Conservation (phyloP, 2,797 vertebrate genomes). For the Margarornis squamiger region DNA sequence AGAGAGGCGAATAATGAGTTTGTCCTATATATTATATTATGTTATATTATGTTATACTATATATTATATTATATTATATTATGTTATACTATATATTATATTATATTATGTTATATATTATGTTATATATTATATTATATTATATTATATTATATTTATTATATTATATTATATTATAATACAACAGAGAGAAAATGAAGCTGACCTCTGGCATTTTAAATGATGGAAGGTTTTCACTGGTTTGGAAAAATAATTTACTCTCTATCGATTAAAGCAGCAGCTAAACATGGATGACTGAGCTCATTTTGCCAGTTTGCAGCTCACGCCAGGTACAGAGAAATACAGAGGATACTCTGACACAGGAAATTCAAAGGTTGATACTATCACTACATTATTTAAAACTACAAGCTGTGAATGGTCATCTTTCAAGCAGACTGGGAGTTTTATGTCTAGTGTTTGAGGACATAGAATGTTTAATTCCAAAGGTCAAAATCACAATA, state of each 20-base stretch:
- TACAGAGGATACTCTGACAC: background rate
- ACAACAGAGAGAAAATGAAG: conserved; percentile 19
- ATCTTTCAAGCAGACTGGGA: background rate
- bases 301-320: conserved; percentile 10
- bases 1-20: background rate
- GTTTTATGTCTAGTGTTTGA: background rate
- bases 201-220: conserved; percentile 6
- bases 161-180: background rate
- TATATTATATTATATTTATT: background rate
- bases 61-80: background rate
- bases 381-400: conserved; percentile 19
- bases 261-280: conserved; percentile 31
- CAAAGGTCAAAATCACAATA: conserved; percentile 26
- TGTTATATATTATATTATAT: background rate
- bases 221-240: background rate
- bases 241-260: conserved; percentile 43
- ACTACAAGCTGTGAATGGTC: background rate
- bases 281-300: conserved; percentile 40
- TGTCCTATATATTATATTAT: background rate
- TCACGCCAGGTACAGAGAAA: background rate
- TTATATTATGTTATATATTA: background rate
- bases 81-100: no score
- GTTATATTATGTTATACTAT: no score
- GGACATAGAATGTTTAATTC: background rate
- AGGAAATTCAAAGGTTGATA: conserved; percentile 34